phyloP scores from a whole-genome alignment of 92 coral and sea anemone species.

The Heliopora coerulea region DNA sequence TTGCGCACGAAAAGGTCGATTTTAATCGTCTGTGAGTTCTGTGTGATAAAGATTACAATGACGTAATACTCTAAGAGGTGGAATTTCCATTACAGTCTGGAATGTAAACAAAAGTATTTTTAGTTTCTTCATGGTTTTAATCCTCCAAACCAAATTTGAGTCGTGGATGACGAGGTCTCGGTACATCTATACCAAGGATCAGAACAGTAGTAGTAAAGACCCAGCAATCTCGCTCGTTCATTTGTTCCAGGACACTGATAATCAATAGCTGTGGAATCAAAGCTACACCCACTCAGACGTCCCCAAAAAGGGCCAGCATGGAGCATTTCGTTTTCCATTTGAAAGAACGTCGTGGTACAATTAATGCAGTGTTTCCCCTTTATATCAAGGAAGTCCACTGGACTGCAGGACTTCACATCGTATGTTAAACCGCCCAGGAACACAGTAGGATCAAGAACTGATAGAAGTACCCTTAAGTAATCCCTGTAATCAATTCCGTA shows the following conservation, averaged over 20 bases:
- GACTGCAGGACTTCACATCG: neutral
- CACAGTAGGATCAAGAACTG: neutral
- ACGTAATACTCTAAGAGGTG: no score
- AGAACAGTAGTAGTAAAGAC: neutral
- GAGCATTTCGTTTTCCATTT: neutral
- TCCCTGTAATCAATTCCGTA: slow-evolving; percentile 20
- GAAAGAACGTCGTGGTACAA: neutral
- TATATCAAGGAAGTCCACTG: neutral
- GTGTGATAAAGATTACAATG: no score
- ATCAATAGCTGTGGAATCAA: neutral
- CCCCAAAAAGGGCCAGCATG: neutral
- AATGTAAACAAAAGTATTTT: no score
- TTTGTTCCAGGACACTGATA: neutral
- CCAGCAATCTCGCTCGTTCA: neutral
- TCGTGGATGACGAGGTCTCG: slow-evolving; percentile 2
- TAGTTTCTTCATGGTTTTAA: neutral
- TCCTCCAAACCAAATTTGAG: slow-evolving; percentile 27
- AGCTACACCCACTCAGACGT: neutral
- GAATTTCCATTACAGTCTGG: no score
- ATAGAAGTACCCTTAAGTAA: slow-evolving; percentile 10
- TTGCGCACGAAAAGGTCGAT: no score
- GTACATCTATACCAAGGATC: slow-evolving; percentile 4
- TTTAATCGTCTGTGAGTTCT: no score
- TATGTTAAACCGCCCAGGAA: neutral
- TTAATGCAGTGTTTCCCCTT: neutral